Evolutionary conservation across 2,797 vertebrate genomes (phyloP).

Genomic region (Mallotus villosus): DNA sequence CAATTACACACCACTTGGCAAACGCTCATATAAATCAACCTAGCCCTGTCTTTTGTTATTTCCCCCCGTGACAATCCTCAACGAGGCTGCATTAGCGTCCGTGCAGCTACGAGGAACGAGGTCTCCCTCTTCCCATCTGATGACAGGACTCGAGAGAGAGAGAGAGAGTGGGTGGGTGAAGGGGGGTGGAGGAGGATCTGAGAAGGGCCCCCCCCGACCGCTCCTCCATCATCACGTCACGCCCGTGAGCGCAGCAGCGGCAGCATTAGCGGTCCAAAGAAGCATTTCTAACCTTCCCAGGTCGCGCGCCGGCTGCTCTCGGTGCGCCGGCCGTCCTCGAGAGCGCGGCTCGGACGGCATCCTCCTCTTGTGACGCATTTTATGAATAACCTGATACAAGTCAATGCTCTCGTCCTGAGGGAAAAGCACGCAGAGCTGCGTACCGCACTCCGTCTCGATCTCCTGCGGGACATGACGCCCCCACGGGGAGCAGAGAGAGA

Average conservation of each 20-base stretch:
- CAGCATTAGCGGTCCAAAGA: constrained; percentile 92
- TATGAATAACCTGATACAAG: constrained; percentile 95
- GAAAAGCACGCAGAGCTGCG: constrained; percentile 94
- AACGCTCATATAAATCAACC: constrained; percentile 24
- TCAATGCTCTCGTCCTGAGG: constrained; percentile 97
- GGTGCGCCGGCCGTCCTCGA: constrained; percentile 90
- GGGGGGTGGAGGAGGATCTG: constrained; percentile 51
- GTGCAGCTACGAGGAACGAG: constrained; percentile 87
- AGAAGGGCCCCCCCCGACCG: constrained; percentile 61
- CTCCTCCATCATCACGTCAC: constrained; percentile 82
- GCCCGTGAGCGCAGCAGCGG: constrained; percentile 82
- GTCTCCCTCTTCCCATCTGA: constrained; percentile 73
- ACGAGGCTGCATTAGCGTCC: constrained; percentile 81
- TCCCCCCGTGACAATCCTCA: constrained; percentile 73
- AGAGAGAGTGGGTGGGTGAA: constrained; percentile 58
- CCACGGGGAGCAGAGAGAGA: not conserved
- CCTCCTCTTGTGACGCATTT: constrained; percentile 95
- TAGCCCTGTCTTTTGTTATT: constrained; percentile 25
- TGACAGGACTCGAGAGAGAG: constrained; percentile 63
- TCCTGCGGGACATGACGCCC: constrained; percentile 72
- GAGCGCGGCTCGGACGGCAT: constrained; percentile 92
- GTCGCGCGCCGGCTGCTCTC: constrained; percentile 88
- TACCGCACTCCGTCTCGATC: constrained; percentile 92
- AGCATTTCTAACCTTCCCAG: constrained; percentile 99
- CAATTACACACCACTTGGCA: constrained; percentile 68